Base-by-base conservation (phyloP, 2,113 vertebrate species). In the Cynoglossus semilaevis region DNA sequence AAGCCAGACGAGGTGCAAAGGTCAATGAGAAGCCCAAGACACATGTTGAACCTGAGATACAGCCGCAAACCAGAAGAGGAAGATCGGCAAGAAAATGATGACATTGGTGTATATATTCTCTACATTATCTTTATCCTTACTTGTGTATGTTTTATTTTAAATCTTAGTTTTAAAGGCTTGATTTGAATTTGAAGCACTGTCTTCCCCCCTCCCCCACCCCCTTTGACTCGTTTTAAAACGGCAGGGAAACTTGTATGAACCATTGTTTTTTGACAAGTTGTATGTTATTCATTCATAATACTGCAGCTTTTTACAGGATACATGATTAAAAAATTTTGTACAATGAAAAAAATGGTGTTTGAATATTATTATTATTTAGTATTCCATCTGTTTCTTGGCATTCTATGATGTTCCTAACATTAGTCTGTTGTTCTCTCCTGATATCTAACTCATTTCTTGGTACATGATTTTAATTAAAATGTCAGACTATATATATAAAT, bases 71-170 rank as follows among this genome's bases (percentile, higher is more conserved):
- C 11, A 45, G 79, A 17, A 79, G 72, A 73, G 88, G 87, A 17
- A 83, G 85, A 79, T 8, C 58, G 1, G 72, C 58, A 8, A 90
- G 74, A 48, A 85, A 88, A 72, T 88, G 62, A 76, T 34, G 17
- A 2, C n/a, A 1, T 51, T n/a, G 81, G 56, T 29, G 22, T 29
- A 4, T 29, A 76, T 43, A 1, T 18, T 50, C n/a, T 47, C 51
- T 3, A 13, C 3, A n/a, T n/a, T 4, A 1, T 1, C 2, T 29
- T 72, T 53, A 29, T 29, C 64, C 44, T 19, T 1, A 9, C n/a
- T 40, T 40, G 22, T 49, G 22, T 14, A 29, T 51, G 5, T 8
- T 0, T 1, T 12, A 15, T 64, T 56, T 56, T 40, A 51, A 17
- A 29, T 42, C 46, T 2, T 22, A 54, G 29, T 77, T 71, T 74